phyloP scores from a whole-genome alignment of 2,797 vertebrate genomes.

The Salmo trutta region DNA sequence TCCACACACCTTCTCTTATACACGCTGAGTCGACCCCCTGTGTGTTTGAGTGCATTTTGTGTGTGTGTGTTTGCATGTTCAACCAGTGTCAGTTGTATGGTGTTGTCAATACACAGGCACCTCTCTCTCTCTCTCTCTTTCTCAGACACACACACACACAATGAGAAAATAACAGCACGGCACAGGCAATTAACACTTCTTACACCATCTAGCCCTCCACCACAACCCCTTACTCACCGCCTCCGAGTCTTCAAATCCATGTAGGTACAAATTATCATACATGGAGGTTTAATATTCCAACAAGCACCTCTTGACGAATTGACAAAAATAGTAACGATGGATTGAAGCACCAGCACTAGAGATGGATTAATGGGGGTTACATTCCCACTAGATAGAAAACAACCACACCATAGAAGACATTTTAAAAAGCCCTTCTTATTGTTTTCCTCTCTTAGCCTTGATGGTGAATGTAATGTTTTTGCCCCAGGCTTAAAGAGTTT shows the following conservation, averaged over 20 bases:
- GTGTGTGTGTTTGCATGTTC: neutral
- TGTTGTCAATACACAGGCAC: neutral
- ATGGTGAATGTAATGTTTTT: slow-evolving; percentile 60
- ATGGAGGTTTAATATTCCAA: slow-evolving; percentile 87
- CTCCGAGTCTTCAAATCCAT: slow-evolving; percentile 98
- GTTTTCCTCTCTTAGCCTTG: slow-evolving; percentile 19
- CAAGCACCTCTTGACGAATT: slow-evolving; percentile 70
- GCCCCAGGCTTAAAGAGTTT: slow-evolving; percentile 65
- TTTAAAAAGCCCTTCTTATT: slow-evolving; percentile 29
- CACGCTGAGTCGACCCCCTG: slow-evolving; percentile 27
- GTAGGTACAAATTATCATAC: slow-evolving; percentile 98
- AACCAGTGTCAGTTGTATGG: neutral
- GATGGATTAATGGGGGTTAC: slow-evolving; percentile 50
- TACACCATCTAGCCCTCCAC: neutral
- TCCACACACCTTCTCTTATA: slow-evolving; percentile 18
- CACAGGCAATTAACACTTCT: slow-evolving; percentile 25
- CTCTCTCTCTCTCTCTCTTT: neutral
- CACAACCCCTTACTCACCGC: slow-evolving; percentile 83
- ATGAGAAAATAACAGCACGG: slow-evolving; percentile 20
- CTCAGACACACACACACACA: slow-evolving; percentile 12
- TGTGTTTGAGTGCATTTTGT: slow-evolving; percentile 7
- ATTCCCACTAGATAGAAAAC: slow-evolving; percentile 50
- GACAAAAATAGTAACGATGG: slow-evolving; percentile 44
- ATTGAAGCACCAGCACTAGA: slow-evolving; percentile 43
- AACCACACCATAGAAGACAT: slow-evolving; percentile 31